Evolutionary conservation across 2,113 vertebrate genomes (phyloP).

Genomic region (Pelecanus crispus): DNA sequence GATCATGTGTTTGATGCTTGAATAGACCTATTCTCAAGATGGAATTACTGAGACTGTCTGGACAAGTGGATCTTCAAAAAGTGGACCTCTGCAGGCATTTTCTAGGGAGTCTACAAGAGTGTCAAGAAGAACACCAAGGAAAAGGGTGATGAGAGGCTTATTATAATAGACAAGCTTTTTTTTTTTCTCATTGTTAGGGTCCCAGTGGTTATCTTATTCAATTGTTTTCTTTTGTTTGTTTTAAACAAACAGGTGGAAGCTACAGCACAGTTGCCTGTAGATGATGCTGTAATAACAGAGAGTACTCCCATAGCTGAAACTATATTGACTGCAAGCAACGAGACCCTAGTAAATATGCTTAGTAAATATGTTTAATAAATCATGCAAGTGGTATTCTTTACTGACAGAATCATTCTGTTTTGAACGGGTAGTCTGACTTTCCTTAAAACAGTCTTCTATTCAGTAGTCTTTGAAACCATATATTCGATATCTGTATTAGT

Average conservation of each 20-base stretch:
- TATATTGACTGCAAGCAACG: constrained; percentile 80
- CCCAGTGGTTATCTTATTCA: constrained; percentile 66
- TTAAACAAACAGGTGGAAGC: constrained; percentile 81
- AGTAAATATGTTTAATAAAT: constrained; percentile 67
- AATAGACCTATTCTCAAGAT: constrained; percentile 77
- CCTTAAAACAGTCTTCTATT: background rate
- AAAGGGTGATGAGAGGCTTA: constrained; percentile 81
- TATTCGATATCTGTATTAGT: background rate
- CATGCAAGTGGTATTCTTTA: constrained; percentile 53
- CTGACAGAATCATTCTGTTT: background rate
- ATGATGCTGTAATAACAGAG: constrained; percentile 79
- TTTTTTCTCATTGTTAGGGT: constrained; percentile 49
- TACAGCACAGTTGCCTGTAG: constrained; percentile 76
- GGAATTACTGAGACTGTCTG: constrained; percentile 73
- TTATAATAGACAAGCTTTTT: constrained; percentile 57
- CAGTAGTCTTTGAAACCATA: background rate
- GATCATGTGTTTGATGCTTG: constrained; percentile 75
- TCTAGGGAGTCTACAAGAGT: constrained; percentile 79
- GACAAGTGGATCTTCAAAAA: constrained; percentile 80
- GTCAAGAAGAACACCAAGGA: constrained; percentile 78
- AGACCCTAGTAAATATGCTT: constrained; percentile 79
- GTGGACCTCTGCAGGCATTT: constrained; percentile 79
- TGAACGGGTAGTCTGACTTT: background rate
- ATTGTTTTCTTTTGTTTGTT: constrained; percentile 72
- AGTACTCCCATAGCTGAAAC: constrained; percentile 80